Conservation (phyloP, 2,113 vertebrate genomes). For the Scartelaos histophorus region DNA sequence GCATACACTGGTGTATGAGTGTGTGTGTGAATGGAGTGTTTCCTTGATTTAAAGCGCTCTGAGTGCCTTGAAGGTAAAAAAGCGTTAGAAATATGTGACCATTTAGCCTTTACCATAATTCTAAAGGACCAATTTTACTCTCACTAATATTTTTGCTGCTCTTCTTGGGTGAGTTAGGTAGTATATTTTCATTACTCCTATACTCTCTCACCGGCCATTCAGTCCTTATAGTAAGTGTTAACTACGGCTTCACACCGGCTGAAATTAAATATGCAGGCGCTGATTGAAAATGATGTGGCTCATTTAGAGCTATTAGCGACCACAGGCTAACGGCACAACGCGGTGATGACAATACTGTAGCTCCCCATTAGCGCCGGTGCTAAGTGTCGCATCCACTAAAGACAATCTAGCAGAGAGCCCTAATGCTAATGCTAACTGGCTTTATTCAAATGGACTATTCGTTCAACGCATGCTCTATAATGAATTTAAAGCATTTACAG, state of each 20-base stretch:
- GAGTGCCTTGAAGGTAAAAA: no score
- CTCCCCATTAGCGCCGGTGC: not conserved
- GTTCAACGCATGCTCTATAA: not conserved
- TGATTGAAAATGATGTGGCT: conserved; percentile 12
- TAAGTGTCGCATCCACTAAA: conserved; percentile 3
- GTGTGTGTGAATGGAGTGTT: no score
- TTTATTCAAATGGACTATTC: conserved; percentile 9
- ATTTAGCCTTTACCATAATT: no score
- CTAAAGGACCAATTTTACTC: no score
- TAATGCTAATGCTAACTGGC: conserved; percentile 1
- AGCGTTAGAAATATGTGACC: no score
- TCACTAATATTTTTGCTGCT: no score
- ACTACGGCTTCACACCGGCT: not conserved
- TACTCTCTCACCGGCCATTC: not conserved
- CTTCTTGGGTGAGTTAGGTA: not conserved
- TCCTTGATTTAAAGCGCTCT: no score
- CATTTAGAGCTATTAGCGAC: conserved; percentile 1
- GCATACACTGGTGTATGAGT: no score
- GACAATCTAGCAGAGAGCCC: conserved; percentile 2
- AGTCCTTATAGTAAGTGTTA: not conserved
- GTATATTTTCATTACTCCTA: not conserved
- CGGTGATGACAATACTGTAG: conserved; percentile 1
- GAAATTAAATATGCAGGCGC: conserved; percentile 1
- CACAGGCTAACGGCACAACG: not conserved
- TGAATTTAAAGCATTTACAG: not conserved